A percentile compares a stretch with the other conserved stretches of the same genome.
phyloP scores from a whole-genome alignment of 2,888 invertebrate genomes.

The Harmothoe impar region DNA sequence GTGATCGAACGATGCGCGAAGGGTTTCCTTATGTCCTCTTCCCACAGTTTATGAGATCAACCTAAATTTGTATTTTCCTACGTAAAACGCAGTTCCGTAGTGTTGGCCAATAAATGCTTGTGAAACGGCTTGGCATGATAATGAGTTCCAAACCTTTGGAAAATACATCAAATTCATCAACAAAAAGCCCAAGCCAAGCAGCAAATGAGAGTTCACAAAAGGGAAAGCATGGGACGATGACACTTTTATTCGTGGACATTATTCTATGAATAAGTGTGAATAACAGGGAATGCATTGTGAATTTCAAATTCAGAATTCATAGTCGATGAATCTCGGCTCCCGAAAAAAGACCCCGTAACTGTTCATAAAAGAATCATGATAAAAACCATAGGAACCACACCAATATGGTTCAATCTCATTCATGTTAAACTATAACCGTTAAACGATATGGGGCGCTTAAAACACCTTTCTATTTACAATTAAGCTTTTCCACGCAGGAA shows the following conservation, averaged over 20 bases:
- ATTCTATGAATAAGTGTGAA: not conserved
- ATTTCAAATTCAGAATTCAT: not conserved
- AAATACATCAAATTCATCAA: not conserved
- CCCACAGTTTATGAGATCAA: not conserved
- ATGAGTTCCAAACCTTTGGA: no score
- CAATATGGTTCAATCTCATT: not conserved
- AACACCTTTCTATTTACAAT: not conserved
- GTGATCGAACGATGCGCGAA: no score
- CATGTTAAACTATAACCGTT: not conserved
- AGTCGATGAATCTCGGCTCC: not conserved
- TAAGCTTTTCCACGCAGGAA: not conserved
- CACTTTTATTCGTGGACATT: not conserved
- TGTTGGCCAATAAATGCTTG: not conserved
- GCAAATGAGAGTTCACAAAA: not conserved
- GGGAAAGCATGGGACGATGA: not conserved
- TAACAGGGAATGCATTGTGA: constrained; percentile 5
- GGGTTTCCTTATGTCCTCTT: no score
- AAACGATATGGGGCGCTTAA: not conserved
- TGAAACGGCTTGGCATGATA: not conserved
- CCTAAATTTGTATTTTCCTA: not conserved
- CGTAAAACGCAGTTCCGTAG: not conserved
- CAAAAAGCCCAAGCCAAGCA: not conserved
- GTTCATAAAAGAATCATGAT: not conserved
- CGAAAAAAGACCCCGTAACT: no score
- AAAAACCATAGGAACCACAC: not conserved